Evolutionary conservation across 2,797 vertebrate species (phyloP), one percentile per base, ranked within the genome.

Genomic region (Notolepis coatsorum): DNA sequence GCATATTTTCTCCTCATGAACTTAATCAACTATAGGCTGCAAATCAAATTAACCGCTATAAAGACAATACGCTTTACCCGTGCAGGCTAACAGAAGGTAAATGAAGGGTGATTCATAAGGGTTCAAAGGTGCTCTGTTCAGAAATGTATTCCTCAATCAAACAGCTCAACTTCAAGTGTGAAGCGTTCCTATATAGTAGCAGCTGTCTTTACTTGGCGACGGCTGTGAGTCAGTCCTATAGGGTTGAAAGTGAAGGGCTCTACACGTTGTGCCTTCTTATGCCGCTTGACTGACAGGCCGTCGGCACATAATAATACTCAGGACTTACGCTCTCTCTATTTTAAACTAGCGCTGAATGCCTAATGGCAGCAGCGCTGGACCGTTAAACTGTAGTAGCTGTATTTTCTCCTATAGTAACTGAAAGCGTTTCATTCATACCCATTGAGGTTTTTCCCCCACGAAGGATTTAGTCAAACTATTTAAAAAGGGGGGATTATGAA

Each of bases 401-500:
- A 60, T 48, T 71, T 77, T 71, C 52, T 61, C 52, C 43, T 23
- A n/a, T n/a, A 31, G 25, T 65, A 64, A 74, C 64, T 66, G 75
- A 74, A 57, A 67, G 72, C 69, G 57, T 65, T 49, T 69, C 45
- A 65, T 49, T 69, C 45, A 35, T 27, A 59, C 21, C 56, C 49
- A 49, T 4, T 65, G 46, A 81, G 74, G 24, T 20, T 25, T 24
- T 25, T n/a, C 42, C 42, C 9, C 9, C 21, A 33, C 39, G 18
- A 43, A 38, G 46, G 69, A 67, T 71, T 77, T 64, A 67, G 55
- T 65, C 61, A 49, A 67, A 70, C 42, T 55, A 65, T 77, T 75
- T 58, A 56, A 47, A 67, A 71, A 77, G 58, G 54, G 25, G 35
- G 65, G 70, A 77, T 86, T 82, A 78, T 56, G 43, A 56, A 80